phyloP scores from a whole-genome alignment of 2,113 vertebrate species.

The Onychostoma macrolepis region DNA sequence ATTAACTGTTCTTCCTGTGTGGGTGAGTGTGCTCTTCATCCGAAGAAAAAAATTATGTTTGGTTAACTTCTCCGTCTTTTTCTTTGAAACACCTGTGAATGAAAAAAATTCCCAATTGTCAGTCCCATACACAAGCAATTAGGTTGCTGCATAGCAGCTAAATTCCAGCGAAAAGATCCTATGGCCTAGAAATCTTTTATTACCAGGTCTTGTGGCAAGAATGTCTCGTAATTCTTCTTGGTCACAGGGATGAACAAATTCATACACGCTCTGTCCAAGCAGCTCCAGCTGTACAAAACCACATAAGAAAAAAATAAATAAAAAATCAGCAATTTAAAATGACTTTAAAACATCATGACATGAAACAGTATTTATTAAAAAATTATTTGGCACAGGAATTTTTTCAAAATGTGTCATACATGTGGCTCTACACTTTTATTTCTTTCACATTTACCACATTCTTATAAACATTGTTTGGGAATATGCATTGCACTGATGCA shows the following conservation, averaged over 20 bases:
- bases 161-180: background rate
- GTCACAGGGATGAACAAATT: constrained; percentile 88
- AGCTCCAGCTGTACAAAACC: constrained; percentile 80
- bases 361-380: background rate
- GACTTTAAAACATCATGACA: background rate
- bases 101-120: background rate
- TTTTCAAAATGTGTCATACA: background rate
- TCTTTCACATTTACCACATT: background rate
- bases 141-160: background rate
- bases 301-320: background rate
- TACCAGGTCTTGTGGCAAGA: constrained; percentile 78
- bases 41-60: constrained; percentile 81
- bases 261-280: constrained; percentile 85
- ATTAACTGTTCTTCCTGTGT: constrained; percentile 83
- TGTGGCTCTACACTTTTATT: background rate
- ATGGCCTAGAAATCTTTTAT: background rate
- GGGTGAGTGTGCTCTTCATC: constrained; percentile 86
- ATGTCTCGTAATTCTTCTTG: constrained; percentile 87
- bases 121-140: background rate
- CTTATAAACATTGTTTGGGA: background rate
- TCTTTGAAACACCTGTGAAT: constrained; percentile 73
- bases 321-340: background rate
- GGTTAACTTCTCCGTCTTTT: constrained; percentile 56
- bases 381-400: background rate
- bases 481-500: background rate